phyloP scores from a whole-genome alignment of 2,797 vertebrate species.

The Phalloptychus januarius region DNA sequence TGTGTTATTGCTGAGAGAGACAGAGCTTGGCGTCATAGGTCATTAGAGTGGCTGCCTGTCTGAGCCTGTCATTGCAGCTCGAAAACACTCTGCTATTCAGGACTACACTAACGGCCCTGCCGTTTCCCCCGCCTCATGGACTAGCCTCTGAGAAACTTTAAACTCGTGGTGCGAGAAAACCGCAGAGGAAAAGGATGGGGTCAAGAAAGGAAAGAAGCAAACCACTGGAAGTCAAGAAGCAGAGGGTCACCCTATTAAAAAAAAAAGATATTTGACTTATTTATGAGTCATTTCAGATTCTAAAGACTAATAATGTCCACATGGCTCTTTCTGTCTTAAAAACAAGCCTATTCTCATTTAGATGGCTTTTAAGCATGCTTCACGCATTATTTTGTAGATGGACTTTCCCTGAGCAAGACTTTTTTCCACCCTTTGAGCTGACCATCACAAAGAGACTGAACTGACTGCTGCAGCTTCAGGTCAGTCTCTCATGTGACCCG shows the following conservation, averaged over 20 bases:
- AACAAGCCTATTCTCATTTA: background rate
- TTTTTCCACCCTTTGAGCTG: background rate
- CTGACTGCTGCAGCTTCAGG: background rate
- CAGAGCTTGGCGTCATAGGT: slow-evolving; percentile 82
- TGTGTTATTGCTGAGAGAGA: slow-evolving; percentile 78
- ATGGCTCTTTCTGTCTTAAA: background rate
- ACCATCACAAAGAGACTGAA: background rate
- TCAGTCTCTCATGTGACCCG: background rate
- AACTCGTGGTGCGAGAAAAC: slow-evolving; percentile 46
- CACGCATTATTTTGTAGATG: background rate
- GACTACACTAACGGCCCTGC: slow-evolving; percentile 62
- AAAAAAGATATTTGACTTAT: background rate
- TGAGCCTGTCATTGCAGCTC: slow-evolving; percentile 82
- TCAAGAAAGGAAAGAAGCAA: background rate
- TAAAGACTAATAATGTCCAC: background rate
- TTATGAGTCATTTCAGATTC: background rate
- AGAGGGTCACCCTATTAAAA: slow-evolving; percentile 13
- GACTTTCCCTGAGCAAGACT: background rate
- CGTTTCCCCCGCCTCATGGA: slow-evolving; percentile 52
- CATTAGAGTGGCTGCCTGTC: slow-evolving; percentile 85
- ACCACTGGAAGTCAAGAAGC: slow-evolving; percentile 22
- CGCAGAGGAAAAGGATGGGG: slow-evolving; percentile 13
- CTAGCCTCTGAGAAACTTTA: slow-evolving; percentile 43
- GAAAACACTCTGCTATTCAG: slow-evolving; percentile 81
- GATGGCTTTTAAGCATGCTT: background rate